phyloP scores from a whole-genome alignment of 2,113 vertebrate species.

The Nycticorax nycticorax region DNA sequence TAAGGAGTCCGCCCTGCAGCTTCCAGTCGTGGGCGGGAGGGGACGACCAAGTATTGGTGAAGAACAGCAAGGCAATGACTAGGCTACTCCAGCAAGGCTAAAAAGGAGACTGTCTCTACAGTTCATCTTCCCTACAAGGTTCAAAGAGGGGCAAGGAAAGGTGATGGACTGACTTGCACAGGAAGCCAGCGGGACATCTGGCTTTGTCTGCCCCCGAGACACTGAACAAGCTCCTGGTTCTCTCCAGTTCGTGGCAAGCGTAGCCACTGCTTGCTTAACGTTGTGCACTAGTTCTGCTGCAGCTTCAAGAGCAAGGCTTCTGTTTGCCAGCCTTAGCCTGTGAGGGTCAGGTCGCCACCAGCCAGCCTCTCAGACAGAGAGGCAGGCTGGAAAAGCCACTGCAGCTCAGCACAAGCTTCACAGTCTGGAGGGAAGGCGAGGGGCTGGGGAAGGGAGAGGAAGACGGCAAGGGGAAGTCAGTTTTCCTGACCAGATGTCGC shows the following conservation, averaged over 20 bases:
- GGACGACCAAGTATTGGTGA: neutral
- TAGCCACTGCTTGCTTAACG: neutral
- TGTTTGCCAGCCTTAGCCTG: neutral
- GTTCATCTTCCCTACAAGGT: neutral
- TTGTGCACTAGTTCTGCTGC: neutral
- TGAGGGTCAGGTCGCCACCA: neutral
- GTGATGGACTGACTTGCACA: neutral
- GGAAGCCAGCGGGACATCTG: neutral
- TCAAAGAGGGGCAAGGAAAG: neutral
- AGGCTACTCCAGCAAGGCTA: neutral
- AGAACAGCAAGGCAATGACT: neutral
- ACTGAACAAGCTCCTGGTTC: neutral
- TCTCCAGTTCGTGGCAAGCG: neutral
- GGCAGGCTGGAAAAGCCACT: neutral
- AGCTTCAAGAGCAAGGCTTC: neutral
- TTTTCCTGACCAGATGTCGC: slow-evolving; percentile 30
- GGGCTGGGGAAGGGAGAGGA: neutral
- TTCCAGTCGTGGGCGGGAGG: neutral
- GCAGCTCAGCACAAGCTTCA: neutral
- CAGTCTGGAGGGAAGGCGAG: neutral
- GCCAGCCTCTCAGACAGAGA: neutral
- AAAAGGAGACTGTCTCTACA: fast-evolving
- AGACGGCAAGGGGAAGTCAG: neutral
- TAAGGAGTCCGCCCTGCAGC: fast-evolving
- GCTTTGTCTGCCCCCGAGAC: neutral